These are phyloP conservation scores for Hylia prasina DNA, from an alignment of 2,113 vertebrate genomes.

Conservation along the genomic window DNA sequence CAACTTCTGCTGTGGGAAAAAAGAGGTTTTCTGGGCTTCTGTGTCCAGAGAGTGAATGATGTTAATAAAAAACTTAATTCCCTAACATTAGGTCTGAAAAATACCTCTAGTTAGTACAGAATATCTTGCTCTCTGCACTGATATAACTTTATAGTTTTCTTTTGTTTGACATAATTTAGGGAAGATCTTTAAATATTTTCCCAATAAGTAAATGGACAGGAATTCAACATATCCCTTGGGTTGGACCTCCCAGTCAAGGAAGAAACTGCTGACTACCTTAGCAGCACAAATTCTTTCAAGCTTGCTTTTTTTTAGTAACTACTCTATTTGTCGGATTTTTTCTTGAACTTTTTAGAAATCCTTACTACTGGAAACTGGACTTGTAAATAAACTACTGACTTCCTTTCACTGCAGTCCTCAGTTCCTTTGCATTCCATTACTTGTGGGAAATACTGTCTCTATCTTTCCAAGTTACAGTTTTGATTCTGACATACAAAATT, in stretches of 20 bases:
- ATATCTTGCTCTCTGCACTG: neutral
- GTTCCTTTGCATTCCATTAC: neutral
- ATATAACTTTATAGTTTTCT: neutral
- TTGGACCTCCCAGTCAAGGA: neutral
- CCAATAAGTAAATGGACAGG: neutral
- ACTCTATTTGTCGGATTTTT: neutral
- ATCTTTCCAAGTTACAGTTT: neutral
- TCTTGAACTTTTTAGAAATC: neutral
- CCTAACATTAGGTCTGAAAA: neutral
- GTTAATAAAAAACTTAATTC: neutral
- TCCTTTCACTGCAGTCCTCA: neutral
- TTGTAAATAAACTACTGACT: neutral
- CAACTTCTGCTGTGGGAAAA: neutral
- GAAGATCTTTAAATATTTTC: neutral
- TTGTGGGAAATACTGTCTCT: neutral
- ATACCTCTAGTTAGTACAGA: neutral
- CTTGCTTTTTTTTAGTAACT: neutral
- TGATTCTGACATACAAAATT: neutral
- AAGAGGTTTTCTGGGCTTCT: neutral
- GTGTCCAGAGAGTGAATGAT: neutral
- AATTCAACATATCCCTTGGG: neutral
- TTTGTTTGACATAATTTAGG: neutral
- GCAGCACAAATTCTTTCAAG: neutral
- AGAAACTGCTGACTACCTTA: neutral
- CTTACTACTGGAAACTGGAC: neutral